Evolutionary conservation across 1,140 invertebrate species (phyloP), one percentile per base, ranked within the genome.

Genomic region (Drosophila ananassae): DNA sequence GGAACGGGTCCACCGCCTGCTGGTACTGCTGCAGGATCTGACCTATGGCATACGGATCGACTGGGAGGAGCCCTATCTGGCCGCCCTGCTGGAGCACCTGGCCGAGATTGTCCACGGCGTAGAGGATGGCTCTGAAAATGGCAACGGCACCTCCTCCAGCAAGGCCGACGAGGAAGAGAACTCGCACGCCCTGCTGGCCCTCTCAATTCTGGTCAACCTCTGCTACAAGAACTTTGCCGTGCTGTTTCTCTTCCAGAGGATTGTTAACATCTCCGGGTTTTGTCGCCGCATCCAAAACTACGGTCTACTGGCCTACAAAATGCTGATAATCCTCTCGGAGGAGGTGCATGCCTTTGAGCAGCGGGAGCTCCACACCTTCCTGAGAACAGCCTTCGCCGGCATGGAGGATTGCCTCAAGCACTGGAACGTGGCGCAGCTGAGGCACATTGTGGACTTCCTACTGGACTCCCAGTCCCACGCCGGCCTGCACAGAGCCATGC

Each of bases 201-300:
- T 94, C 0, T 93, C 93, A 0, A 92, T 94, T 22, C 68, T 94
- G 7, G 93, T 94, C 12, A 94, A 94, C 84, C 74, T 94, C 2
- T 94, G 93, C 78, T 93, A 94, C 57, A 94, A 94, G 78, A 94
- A 94, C 89, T 91, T 93, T 47, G 93, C 93, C 8, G 93, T 93
- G 3, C 81, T 94, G 6, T 94, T 94, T 62, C 92, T 92, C 0
- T 91, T 94, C 21, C 92, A 94, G 91, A 92, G 93, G 28, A 91
- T 91, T 21, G 92, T 94, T 0, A 93, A 93, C 60, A 83, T 93
- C 30, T 91, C 93, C 51, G 87, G 80, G 9, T 90, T 89, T 4
- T 93, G 91, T 62, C 73, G 91, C 3, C 92, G 92, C 47, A 93
- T 92, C 2, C 89, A 89, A 34, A 59, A 75, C 41, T 90, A 77